These are phyloP conservation scores for Lasioglossum zephyrum DNA, from an alignment of 2,888 invertebrate species.

Conservation along the genomic window DNA sequence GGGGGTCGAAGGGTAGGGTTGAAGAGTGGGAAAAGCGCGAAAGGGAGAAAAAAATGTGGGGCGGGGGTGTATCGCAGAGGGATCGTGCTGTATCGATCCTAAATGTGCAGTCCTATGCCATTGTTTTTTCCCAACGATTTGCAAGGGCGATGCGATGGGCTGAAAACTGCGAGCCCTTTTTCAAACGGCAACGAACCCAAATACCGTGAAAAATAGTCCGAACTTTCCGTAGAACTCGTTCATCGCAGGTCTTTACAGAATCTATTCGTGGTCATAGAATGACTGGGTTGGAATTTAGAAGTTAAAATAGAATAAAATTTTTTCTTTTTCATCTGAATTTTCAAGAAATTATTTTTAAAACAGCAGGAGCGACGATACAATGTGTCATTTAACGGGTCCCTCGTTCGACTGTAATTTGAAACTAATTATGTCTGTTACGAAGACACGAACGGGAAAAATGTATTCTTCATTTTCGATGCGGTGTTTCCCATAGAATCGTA, in stretches of 20 bases:
- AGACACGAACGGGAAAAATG: not conserved
- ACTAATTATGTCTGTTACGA: not conserved
- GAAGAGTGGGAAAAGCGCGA: conserved; percentile 14
- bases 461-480: not conserved
- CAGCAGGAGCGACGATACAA: not conserved
- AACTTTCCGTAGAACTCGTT: not conserved
- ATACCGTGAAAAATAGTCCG: not conserved
- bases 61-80: conserved; percentile 42
- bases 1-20: not conserved
- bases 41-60: conserved; percentile 12
- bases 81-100: conserved; percentile 62
- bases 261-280: not conserved
- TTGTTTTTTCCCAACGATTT: conserved; percentile 49
- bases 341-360: not conserved
- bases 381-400: not conserved
- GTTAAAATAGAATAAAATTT: not conserved
- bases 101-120: conserved; percentile 59
- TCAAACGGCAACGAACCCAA: not conserved
- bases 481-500: not conserved
- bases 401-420: not conserved
- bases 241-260: not conserved
- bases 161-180: not conserved
- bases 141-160: conserved; percentile 21
- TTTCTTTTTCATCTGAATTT: not conserved
- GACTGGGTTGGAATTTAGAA: not conserved